Conservation (phyloP, 2,888 invertebrate genomes). For the Ectobius pallidus region DNA sequence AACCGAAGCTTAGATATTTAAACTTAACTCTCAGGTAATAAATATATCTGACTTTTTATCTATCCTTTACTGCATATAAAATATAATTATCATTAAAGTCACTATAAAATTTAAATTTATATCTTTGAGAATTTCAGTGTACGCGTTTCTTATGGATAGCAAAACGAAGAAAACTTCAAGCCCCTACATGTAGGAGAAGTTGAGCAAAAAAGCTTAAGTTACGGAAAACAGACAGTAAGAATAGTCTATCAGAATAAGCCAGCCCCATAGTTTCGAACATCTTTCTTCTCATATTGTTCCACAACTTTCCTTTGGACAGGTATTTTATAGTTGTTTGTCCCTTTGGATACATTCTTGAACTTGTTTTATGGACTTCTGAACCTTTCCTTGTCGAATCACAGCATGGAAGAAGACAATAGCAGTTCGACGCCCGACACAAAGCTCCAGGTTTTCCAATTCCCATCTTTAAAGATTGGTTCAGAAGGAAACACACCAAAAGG, state of each 20-base stretch:
- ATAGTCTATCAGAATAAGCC: neutral
- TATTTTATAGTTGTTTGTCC: too few species aligned
- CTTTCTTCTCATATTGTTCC: too few species aligned
- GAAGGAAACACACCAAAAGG: too few species aligned
- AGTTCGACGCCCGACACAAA: too few species aligned
- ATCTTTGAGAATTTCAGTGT: neutral
- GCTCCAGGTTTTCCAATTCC: too few species aligned
- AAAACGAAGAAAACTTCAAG: neutral
- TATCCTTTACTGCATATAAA: neutral
- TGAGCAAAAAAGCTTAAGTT: too few species aligned
- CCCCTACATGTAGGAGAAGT: neutral
- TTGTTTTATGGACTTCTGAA: neutral
- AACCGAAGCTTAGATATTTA: neutral
- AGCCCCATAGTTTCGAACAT: neutral
- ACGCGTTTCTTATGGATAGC: neutral
- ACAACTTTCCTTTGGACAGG: neutral
- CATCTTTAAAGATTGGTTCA: too few species aligned
- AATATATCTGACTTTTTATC: neutral
- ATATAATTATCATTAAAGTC: neutral
- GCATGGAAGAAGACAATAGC: too few species aligned
- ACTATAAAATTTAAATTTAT: too few species aligned
- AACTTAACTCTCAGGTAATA: neutral
- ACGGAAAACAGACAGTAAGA: too few species aligned
- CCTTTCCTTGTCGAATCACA: too few species aligned
- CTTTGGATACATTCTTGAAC: neutral